Conservation (phyloP, 2,888 invertebrate species). For the Acanthosoma haemorrhoidale region DNA sequence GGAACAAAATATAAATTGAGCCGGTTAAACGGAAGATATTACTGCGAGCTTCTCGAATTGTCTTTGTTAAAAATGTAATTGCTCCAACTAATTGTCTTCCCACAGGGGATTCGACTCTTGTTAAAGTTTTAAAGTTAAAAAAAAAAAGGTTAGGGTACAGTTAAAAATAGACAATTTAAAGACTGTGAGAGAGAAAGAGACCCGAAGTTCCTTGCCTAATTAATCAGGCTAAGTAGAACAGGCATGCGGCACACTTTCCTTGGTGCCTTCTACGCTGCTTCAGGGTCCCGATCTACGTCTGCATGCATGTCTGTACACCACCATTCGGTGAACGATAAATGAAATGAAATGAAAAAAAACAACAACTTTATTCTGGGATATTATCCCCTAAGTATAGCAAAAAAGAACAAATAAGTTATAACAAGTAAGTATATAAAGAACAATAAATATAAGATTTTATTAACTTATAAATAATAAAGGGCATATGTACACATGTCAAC, state of each 20-base stretch:
- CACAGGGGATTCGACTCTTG: background rate
- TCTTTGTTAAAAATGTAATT: slow-evolving; percentile 9
- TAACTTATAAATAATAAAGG: too few relatives aligned
- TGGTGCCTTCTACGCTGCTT: too few relatives aligned
- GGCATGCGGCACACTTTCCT: background rate
- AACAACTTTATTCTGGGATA: too few relatives aligned
- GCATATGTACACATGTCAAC: too few relatives aligned
- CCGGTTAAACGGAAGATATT: background rate
- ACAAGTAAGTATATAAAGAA: too few relatives aligned
- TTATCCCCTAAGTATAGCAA: too few relatives aligned
- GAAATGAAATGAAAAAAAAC: too few relatives aligned
- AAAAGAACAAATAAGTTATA: too few relatives aligned
- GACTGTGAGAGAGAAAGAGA: background rate
- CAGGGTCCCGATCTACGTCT: too few relatives aligned
- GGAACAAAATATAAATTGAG: background rate
- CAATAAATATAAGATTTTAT: too few relatives aligned
- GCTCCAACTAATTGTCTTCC: background rate
- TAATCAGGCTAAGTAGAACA: background rate
- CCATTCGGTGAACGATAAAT: too few relatives aligned
- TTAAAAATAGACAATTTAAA: background rate
- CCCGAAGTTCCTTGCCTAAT: background rate
- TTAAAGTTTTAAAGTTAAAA: background rate
- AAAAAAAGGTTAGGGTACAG: background rate
- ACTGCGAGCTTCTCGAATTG: background rate
- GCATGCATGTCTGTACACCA: too few relatives aligned